Evolutionary conservation across 2,888 invertebrate species (phyloP), one percentile per base, ranked within the genome.

Genomic region (Escarpia spicata): DNA sequence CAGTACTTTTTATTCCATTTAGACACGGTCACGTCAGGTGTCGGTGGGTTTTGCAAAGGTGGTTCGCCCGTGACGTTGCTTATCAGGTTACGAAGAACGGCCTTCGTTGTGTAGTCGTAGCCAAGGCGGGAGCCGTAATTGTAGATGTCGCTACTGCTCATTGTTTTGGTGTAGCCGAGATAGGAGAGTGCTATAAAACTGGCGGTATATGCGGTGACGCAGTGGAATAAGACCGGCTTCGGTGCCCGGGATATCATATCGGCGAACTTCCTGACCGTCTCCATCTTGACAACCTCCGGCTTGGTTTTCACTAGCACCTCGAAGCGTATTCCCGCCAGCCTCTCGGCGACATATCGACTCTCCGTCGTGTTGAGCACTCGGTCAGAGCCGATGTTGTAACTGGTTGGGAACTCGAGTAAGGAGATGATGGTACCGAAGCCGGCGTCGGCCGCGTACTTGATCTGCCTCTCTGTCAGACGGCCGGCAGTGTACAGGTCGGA

Each of bases 381-480:
- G 15, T 91, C 91, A 37, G 15, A 15, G 19, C 91, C 91, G 45
- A 91, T 52, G 45, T 26, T 19, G n/a, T 37, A 45, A 45, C 37
- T 91, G 15, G 15, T 31, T 9, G 44, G 15, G 91, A 91, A 43
- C 92, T 93, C 94, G 94, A 95, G 95, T 89, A 95, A 91, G 0
- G 95, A 95, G 12, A 96, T 92, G 58, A 96, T 94, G 91, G 95
- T 95, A 90, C 95, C 94, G 93, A 95, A 95, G 0, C 95, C 95
- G 6, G 94, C 94, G 12, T 96, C 96, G n/a, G 94, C 93, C 15
- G 95, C 95, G 92, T 95, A 95, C 93, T 95, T 95, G 58, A 95
- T 94, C 92, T 95, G 95, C 44, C 95, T 92, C 91, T 94, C 95
- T 9, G 95, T 95, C 43, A 95, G 93, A 45, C 95, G 92, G 12